phyloP scores from a whole-genome alignment of 1,140 invertebrate species.

The Agrypnia vestita region DNA sequence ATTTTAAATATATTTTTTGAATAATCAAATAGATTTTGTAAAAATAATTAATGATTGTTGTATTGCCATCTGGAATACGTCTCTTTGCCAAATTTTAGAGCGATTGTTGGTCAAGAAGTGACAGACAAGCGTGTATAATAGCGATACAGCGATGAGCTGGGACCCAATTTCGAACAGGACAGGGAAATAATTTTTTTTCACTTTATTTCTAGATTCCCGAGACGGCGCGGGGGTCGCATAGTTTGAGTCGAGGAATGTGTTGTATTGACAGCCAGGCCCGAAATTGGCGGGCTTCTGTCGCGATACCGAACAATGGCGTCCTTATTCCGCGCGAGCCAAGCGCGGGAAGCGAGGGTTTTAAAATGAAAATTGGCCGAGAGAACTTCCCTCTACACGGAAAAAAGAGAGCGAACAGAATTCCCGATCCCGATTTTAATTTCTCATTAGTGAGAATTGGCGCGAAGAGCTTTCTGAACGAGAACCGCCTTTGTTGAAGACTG shows the following conservation, averaged over 20 bases:
- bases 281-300: background rate
- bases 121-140: too few species aligned
- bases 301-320: conserved; percentile 7
- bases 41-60: too few species aligned
- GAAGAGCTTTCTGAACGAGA: conserved; percentile 13
- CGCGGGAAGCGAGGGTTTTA: background rate
- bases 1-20: too few species aligned
- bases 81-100: too few species aligned
- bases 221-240: too few species aligned
- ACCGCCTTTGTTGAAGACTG: conserved; percentile 20
- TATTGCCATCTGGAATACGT: too few species aligned
- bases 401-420: conserved; percentile 14
- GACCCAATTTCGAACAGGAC: too few species aligned
- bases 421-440: conserved; percentile 32
- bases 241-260: background rate
- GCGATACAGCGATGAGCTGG: too few species aligned
- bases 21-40: too few species aligned
- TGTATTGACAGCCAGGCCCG: background rate
- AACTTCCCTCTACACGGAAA: conserved; percentile 8
- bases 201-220: too few species aligned
- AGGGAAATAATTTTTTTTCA: too few species aligned
- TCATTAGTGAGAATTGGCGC: conserved; percentile 30
- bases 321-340: background rate
- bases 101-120: too few species aligned
- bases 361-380: conserved; percentile 20